Percentiles rank a stretch among this genome's conserved stretches.
Conservation (phyloP, 2,797 vertebrate genomes). For the Peromyscus nudipes region DNA sequence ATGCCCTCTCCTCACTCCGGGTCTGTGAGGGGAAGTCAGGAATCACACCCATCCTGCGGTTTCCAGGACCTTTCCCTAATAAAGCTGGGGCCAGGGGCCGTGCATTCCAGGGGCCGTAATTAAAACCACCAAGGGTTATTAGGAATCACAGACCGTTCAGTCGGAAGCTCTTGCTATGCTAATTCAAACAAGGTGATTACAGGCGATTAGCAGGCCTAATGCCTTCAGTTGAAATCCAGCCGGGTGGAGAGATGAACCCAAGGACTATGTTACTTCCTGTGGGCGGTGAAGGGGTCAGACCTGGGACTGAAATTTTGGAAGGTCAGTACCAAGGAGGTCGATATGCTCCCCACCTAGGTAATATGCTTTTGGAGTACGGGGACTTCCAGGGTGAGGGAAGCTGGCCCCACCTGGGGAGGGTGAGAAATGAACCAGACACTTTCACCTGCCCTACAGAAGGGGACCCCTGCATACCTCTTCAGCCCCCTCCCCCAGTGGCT, state of each 20-base stretch:
- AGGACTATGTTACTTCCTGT: slow-evolving; percentile 52
- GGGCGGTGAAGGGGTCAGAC: neutral
- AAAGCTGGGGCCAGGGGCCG: slow-evolving; percentile 72
- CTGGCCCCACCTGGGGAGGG: neutral
- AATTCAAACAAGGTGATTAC: slow-evolving; percentile 87
- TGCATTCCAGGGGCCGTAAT: slow-evolving; percentile 82
- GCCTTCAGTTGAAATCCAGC: slow-evolving; percentile 67
- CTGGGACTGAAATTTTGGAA: slow-evolving; percentile 1
- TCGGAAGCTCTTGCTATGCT: slow-evolving; percentile 84
- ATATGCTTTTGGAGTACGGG: neutral
- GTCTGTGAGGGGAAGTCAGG: slow-evolving; percentile 57
- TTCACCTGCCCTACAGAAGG: neutral
- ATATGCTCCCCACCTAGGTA: neutral
- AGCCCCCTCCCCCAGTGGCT: neutral
- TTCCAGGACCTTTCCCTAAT: slow-evolving; percentile 79
- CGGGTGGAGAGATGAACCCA: neutral
- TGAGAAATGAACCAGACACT: neutral
- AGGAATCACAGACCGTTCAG: slow-evolving; percentile 83
- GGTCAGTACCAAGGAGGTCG: slow-evolving; percentile 14
- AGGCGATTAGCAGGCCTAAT: slow-evolving; percentile 81
- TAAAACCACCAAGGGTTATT: slow-evolving; percentile 83
- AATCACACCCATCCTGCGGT: slow-evolving; percentile 54
- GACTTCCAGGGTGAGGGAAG: neutral
- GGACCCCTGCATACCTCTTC: neutral
- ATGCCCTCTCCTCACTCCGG: neutral